A percentile compares a stretch with the other conserved stretches of the same genome.
Evolutionary conservation across 2,797 vertebrate species (phyloP).

Genomic region (Argyrosomus regius): DNA sequence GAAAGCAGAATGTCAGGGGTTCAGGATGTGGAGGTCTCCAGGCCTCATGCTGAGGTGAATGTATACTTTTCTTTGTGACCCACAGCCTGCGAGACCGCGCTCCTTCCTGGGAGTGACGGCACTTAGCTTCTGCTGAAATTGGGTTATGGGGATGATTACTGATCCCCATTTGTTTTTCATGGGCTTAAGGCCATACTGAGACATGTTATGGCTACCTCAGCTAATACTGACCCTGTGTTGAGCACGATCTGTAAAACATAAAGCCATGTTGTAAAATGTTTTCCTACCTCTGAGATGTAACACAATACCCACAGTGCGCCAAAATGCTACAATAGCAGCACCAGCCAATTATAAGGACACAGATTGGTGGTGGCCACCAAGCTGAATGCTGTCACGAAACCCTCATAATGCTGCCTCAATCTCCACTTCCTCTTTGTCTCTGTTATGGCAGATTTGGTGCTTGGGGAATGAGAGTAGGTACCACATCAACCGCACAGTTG

Average conservation of each 20-base stretch:
- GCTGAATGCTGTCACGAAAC: slow-evolving; percentile 30
- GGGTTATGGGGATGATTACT: slow-evolving; percentile 68
- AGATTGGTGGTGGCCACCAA: slow-evolving; percentile 38
- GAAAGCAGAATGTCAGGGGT: slow-evolving; percentile 45
- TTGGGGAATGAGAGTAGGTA: slow-evolving; percentile 96
- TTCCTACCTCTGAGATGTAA: slow-evolving; percentile 62
- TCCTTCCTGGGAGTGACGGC: slow-evolving; percentile 57
- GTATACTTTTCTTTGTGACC: slow-evolving; percentile 61
- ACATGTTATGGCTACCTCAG: slow-evolving; percentile 74
- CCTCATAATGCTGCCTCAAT: slow-evolving; percentile 30
- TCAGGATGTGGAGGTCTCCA: slow-evolving; percentile 58
- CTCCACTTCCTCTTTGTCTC: slow-evolving; percentile 43
- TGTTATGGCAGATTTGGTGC: slow-evolving; percentile 92
- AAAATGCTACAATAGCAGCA: slow-evolving; percentile 30
- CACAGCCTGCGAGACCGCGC: slow-evolving; percentile 29
- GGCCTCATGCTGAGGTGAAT: slow-evolving; percentile 58
- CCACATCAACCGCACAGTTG: slow-evolving; percentile 96
- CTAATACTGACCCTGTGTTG: slow-evolving; percentile 59
- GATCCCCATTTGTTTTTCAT: slow-evolving; percentile 73
- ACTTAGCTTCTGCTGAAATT: slow-evolving; percentile 65
- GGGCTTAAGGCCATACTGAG: slow-evolving; percentile 54
- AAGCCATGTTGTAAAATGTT: slow-evolving; percentile 56
- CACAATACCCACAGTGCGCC: slow-evolving; percentile 41
- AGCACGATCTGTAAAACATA: slow-evolving; percentile 50
- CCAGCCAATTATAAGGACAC: slow-evolving; percentile 29